Conservation (phyloP, 1,140 invertebrate species). For the Gonioctena quinquepunctata region DNA sequence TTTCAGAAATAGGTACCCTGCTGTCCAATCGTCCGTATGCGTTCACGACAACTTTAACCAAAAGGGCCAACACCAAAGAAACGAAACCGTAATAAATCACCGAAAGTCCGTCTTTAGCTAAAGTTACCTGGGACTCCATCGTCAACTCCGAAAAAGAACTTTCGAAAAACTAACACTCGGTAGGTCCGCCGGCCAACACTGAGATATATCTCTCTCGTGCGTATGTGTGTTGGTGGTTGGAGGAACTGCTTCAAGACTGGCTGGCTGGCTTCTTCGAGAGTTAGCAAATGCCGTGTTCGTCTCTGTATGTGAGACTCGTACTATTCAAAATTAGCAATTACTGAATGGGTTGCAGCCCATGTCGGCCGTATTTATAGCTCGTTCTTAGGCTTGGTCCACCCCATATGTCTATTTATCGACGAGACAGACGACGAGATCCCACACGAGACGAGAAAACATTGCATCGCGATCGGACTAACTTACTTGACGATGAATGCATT, state of each 20-base stretch:
- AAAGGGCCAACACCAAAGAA: constrained; percentile 38
- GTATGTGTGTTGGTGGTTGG: neutral
- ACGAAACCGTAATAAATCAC: constrained; percentile 31
- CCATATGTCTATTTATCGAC: neutral
- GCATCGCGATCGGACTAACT: no score
- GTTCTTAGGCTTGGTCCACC: constrained; percentile 39
- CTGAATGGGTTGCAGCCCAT: constrained; percentile 34
- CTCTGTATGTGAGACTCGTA: neutral
- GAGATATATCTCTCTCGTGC: neutral
- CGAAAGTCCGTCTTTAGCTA: constrained; percentile 31
- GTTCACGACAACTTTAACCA: constrained; percentile 39
- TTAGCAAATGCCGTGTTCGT: neutral
- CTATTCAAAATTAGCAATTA: constrained; percentile 34
- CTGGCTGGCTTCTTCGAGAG: neutral
- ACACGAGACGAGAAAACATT: neutral
- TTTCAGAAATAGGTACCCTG: constrained; percentile 24
- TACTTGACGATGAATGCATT: no score
- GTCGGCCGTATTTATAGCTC: constrained; percentile 40
- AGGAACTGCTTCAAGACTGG: neutral
- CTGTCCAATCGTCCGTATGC: constrained; percentile 28
- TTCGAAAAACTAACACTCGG: neutral
- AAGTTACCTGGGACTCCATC: constrained; percentile 37
- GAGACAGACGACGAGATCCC: neutral
- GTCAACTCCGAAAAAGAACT: neutral
- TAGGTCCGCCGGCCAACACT: neutral